phyloP scores from a whole-genome alignment of 1,140 invertebrate genomes.

The Drosophila nebulosa region DNA sequence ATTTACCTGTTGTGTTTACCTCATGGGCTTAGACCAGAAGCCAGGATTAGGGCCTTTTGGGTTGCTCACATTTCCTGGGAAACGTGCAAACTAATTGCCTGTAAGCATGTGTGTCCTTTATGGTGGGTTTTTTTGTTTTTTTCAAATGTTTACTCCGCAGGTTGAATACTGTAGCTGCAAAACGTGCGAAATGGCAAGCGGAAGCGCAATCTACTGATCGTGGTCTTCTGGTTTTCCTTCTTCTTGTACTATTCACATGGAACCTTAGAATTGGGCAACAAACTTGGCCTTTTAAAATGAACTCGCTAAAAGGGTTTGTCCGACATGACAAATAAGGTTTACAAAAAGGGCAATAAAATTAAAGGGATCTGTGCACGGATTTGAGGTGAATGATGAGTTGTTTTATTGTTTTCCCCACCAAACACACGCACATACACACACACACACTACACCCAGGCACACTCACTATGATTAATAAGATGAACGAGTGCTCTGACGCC shows the following conservation, averaged over 20 bases:
- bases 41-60: conserved; percentile 41
- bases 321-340: conserved; percentile 18
- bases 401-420: conserved; percentile 2
- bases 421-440: not conserved
- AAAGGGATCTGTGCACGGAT: not conserved
- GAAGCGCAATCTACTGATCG: conserved; percentile 42
- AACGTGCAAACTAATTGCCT: conserved; percentile 37
- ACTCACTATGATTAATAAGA: not conserved
- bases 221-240: not conserved
- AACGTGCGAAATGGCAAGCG: conserved; percentile 66
- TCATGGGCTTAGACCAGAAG: conserved; percentile 21
- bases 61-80: conserved; percentile 30
- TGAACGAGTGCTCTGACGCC: conserved; percentile 7
- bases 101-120: conserved; percentile 41
- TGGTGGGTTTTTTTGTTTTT: conserved; percentile 40
- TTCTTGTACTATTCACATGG: not conserved
- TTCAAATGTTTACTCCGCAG: conserved; percentile 39
- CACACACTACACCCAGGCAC: too few relatives aligned
- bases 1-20: conserved; percentile 24
- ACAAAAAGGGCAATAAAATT: not conserved
- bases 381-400: not conserved
- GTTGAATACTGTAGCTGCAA: conserved; percentile 11
- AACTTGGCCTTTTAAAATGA: conserved; percentile 18
- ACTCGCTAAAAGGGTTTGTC: conserved; percentile 21
- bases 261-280: conserved; percentile 46